Evolutionary conservation across 2,888 invertebrate species (phyloP).

Genomic region (Drosophila cracens): DNA sequence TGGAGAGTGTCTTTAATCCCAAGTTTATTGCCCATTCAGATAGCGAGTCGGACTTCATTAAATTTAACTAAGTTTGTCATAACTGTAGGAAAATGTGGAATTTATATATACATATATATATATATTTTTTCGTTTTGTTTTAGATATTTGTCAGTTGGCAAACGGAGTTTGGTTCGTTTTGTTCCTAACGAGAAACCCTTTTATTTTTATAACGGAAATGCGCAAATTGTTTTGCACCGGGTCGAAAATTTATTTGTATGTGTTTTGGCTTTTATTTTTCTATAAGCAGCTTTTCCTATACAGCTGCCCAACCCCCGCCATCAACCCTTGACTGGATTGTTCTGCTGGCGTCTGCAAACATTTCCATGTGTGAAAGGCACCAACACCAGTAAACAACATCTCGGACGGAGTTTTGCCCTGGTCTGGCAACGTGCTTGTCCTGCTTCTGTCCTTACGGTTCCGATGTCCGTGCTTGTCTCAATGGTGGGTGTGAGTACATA

Average conservation of each 20-base stretch:
- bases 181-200: slow-evolving; percentile 79
- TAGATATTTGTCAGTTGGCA: slow-evolving; percentile 4
- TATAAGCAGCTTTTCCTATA: slow-evolving; percentile 73
- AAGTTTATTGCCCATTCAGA: slow-evolving; percentile 8
- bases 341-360: slow-evolving; percentile 80
- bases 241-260: slow-evolving; percentile 72
- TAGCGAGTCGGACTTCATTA: slow-evolving; percentile 50
- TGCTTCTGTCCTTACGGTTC: slow-evolving; percentile 36
- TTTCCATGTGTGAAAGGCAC: slow-evolving; percentile 77
- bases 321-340: slow-evolving; percentile 49
- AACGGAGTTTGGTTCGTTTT: slow-evolving; percentile 58
- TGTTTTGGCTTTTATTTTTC: slow-evolving; percentile 71
- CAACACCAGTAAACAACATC: slow-evolving; percentile 9
- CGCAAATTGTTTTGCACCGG: slow-evolving; percentile 80
- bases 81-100: slow-evolving; percentile 45
- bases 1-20: neutral
- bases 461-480: slow-evolving; percentile 36
- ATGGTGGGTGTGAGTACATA: slow-evolving; percentile 13
- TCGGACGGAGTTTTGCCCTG: slow-evolving; percentile 34
- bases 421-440: slow-evolving; percentile 42
- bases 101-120: slow-evolving; percentile 23
- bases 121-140: neutral
- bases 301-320: slow-evolving; percentile 15
- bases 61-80: slow-evolving; percentile 67
- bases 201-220: slow-evolving; percentile 77